phyloP scores from a whole-genome alignment of 1,140 invertebrate species.

The Trachymyrmex cornetzi region DNA sequence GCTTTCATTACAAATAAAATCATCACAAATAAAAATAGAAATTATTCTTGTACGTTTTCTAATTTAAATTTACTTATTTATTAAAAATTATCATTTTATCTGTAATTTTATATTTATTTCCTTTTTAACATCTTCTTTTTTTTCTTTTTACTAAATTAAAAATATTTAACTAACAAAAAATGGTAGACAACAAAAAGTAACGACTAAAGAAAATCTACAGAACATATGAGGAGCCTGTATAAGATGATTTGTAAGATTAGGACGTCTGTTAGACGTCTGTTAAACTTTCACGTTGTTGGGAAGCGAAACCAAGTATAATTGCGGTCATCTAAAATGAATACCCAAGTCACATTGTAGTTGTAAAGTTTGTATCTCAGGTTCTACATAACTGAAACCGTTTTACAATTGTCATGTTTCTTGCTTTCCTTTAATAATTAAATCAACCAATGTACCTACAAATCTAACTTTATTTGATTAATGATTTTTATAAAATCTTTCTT shows the following conservation, averaged over 20 bases:
- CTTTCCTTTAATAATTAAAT: not conserved
- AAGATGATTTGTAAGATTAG: constrained; percentile 29
- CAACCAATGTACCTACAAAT: not conserved
- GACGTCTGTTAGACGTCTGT: constrained; percentile 44
- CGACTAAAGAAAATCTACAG: constrained; percentile 1
- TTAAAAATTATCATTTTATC: not conserved
- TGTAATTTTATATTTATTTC: not conserved
- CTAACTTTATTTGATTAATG: not conserved
- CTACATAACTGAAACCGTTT: constrained; percentile 12
- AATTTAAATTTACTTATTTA: not conserved
- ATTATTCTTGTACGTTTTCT: not conserved
- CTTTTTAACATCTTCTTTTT: not conserved
- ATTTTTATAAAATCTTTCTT: not conserved
- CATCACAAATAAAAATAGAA: not conserved
- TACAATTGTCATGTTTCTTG: constrained; percentile 18
- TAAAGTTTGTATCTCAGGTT: constrained; percentile 32
- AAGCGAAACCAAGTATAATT: constrained; percentile 49
- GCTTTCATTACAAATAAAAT: not conserved
- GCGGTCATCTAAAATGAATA: constrained; percentile 51
- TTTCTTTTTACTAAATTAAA: not conserved
- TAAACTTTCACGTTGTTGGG: constrained; percentile 56
- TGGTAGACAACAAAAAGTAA: not conserved
- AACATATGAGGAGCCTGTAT: constrained; percentile 4
- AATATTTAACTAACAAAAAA: not conserved
- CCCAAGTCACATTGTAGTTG: constrained; percentile 37